phyloP scores from a whole-genome alignment of 2,113 vertebrate species.

The Hippocampus zosterae region DNA sequence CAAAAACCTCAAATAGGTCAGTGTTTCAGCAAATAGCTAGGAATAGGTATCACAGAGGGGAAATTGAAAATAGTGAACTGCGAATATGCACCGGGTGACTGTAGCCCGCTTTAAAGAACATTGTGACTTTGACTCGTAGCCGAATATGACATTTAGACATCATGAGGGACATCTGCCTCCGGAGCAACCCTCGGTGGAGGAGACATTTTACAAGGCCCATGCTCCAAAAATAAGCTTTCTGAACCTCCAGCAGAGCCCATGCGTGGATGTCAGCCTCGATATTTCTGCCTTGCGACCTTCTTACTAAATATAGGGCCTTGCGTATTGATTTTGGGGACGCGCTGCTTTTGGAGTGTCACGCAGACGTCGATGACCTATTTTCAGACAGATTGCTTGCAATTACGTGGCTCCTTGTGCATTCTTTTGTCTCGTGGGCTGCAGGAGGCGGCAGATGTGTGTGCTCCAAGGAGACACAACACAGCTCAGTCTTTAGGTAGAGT shows the following conservation, averaged over 20 bases:
- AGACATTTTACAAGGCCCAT: conserved; percentile 56
- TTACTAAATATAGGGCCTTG: conserved; percentile 70
- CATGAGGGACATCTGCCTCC: conserved; percentile 32
- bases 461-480: conserved; percentile 14
- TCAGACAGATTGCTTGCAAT: conserved; percentile 62
- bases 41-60: not conserved
- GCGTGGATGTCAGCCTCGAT: conserved; percentile 49
- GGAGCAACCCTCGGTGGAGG: conserved; percentile 35
- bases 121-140: conserved; percentile 53
- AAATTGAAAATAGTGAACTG: not conserved
- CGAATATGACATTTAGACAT: conserved; percentile 50
- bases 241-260: conserved; percentile 25
- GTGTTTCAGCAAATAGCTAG: not conserved
- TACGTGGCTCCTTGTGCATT: conserved; percentile 20
- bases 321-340: conserved; percentile 68
- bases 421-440: conserved; percentile 35
- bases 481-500: conserved; percentile 8
- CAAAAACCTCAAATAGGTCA: not conserved
- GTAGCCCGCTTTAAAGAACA: not conserved
- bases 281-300: conserved; percentile 70
- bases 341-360: conserved; percentile 64
- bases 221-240: conserved; percentile 54
- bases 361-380: conserved; percentile 67
- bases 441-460: conserved; percentile 18
- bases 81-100: not conserved